These are phyloP conservation scores for Bradynema listronoti DNA, from an alignment of 1,140 invertebrate genomes.

Conservation along the genomic window DNA sequence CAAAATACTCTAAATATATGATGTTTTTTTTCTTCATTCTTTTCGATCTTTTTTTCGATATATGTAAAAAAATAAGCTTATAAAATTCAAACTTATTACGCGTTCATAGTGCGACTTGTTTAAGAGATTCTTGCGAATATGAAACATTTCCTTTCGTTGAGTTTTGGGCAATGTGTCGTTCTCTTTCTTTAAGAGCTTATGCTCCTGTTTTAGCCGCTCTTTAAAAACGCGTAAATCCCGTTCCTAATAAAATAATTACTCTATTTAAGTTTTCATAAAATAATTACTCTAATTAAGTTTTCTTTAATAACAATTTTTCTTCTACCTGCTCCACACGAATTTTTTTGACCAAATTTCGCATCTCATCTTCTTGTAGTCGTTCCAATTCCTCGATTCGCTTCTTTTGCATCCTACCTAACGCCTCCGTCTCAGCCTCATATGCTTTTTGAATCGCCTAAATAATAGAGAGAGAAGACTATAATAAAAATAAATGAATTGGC, in stretches of 20 bases:
- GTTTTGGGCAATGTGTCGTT: slow-evolving; percentile 86
- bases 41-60: not conserved
- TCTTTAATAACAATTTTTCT: no score
- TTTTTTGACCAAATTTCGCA: slow-evolving; percentile 71
- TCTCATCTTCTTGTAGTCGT: slow-evolving; percentile 78
- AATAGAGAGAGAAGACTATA: not conserved
- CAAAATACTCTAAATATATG: not conserved
- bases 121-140: slow-evolving; percentile 73
- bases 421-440: slow-evolving; percentile 83
- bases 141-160: slow-evolving; percentile 77
- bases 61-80: no score
- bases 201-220: slow-evolving; percentile 83
- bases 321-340: slow-evolving; percentile 70
- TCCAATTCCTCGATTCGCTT: slow-evolving; percentile 84
- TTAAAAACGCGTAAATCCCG: slow-evolving; percentile 73
- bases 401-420: slow-evolving; percentile 77
- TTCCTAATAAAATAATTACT: slow-evolving; percentile 11
- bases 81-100: slow-evolving; percentile 10
- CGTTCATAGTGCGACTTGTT: slow-evolving; percentile 76
- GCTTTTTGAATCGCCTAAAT: slow-evolving; percentile 72
- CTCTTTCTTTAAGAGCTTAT: slow-evolving; percentile 84
- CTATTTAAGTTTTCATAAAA: not conserved
- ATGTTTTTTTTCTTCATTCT: not conserved
- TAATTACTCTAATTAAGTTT: not conserved
- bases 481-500: no score